These are phyloP conservation scores for Zaprionus africanus DNA, from an alignment of 1,140 invertebrate genomes.

Conservation along the genomic window DNA sequence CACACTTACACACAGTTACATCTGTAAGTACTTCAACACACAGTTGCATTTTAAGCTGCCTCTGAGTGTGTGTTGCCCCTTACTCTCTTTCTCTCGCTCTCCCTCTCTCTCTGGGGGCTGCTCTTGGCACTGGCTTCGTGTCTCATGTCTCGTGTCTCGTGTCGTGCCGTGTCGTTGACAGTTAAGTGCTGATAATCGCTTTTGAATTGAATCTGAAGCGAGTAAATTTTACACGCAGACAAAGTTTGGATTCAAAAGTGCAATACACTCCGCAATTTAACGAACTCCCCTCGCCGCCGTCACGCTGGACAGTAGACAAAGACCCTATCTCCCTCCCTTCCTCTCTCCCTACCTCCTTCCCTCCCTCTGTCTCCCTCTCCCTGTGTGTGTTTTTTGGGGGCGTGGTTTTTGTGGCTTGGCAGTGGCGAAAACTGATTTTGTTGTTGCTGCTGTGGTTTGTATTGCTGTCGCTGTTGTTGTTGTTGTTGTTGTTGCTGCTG, in stretches of 20 bases:
- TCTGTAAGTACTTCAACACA: not conserved
- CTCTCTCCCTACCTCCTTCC: not conserved
- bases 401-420: conserved; percentile 50
- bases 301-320: conserved; percentile 51
- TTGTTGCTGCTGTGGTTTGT: conserved; percentile 40
- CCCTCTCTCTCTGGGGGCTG: not conserved
- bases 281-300: not conserved
- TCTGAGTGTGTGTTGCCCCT: not conserved
- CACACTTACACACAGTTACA: conserved; percentile 23
- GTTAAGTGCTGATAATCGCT: conserved; percentile 80
- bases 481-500: conserved; percentile 28
- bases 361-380: not conserved
- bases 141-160: conserved; percentile 22
- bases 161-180: conserved; percentile 74
- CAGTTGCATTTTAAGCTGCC: conserved; percentile 9
- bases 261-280: conserved; percentile 52
- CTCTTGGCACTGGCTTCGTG: conserved; percentile 60
- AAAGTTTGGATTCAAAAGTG: conserved; percentile 77
- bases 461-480: conserved; percentile 21
- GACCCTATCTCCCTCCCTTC: not conserved
- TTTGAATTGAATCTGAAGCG: conserved; percentile 77
- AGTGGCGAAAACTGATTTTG: conserved; percentile 49
- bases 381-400: conserved; percentile 20
- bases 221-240: conserved; percentile 68
- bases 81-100: not conserved